Conservation (phyloP, 2,888 invertebrate species). For the Anaspis maculata region DNA sequence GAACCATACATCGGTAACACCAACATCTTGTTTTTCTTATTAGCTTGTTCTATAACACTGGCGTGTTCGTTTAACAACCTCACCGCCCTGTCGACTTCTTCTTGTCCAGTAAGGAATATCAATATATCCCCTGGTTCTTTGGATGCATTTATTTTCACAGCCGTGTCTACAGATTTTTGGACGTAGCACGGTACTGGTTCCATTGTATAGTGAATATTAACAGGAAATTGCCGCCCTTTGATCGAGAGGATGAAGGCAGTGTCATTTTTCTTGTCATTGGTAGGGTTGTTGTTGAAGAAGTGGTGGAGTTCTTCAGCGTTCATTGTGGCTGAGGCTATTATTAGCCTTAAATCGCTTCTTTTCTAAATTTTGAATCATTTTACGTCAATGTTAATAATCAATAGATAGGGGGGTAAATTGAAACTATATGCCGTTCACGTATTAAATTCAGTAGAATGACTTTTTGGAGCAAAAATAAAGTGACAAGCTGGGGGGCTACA, state of each 20-base stretch:
- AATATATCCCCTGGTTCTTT: slow-evolving; percentile 82
- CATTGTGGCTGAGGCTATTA: slow-evolving; percentile 92
- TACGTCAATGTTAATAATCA: slow-evolving; percentile 1
- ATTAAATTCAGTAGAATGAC: too few species aligned
- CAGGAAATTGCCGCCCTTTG: slow-evolving; percentile 81
- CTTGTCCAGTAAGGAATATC: slow-evolving; percentile 88
- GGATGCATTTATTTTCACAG: slow-evolving; percentile 78
- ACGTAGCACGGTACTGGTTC: slow-evolving; percentile 88
- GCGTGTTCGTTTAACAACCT: slow-evolving; percentile 57
- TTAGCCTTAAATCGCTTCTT: slow-evolving; percentile 62
- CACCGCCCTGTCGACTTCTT: slow-evolving; percentile 80
- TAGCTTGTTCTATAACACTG: slow-evolving; percentile 45
- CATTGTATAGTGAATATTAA: slow-evolving; percentile 75
- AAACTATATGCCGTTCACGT: too few species aligned
- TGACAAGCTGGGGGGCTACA: too few species aligned
- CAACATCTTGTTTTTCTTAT: slow-evolving; percentile 49
- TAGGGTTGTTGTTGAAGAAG: slow-evolving; percentile 59
- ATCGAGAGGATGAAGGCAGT: slow-evolving; percentile 78
- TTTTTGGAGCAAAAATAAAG: too few species aligned
- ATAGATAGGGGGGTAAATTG: too few species aligned
- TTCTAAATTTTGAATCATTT: slow-evolving; percentile 17
- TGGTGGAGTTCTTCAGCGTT: slow-evolving; percentile 80
- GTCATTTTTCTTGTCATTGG: slow-evolving; percentile 46
- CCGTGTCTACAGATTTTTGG: slow-evolving; percentile 76
- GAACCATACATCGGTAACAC: slow-evolving; percentile 91